Base-by-base conservation (phyloP, 2,797 vertebrate species). In the Acanthiza pusilla region DNA sequence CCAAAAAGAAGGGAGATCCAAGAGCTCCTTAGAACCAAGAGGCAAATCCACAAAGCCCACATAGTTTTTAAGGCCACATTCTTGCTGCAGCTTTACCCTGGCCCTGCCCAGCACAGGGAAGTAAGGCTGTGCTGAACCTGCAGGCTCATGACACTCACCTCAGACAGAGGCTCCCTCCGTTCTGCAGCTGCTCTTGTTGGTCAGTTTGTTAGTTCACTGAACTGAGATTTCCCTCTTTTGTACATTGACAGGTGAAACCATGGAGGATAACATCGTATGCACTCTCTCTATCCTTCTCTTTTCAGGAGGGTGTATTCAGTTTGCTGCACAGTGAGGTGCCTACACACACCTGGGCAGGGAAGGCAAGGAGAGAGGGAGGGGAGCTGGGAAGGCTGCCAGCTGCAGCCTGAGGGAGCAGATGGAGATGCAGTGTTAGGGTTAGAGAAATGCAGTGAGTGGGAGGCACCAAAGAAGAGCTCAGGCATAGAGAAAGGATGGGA, bases 121-220 rank as follows among this genome's bases (percentile, higher is more conserved):
- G 63, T 13, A 27, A 73, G 47, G 43, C n/a, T 3, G 1, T 12
- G 18, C 43, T 58, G 45, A 61, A 30, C 30, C 36, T 42, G 22
- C 1, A 2, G 51, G 26, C 21, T 74, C 17, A n/a, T 0, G 1
- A 10, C 1, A 6, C 29, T 55, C 18, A 13, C 2, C 0, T 7
- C 16, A 54, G 48, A 30, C 38, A 48, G 16, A n/a, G n/a, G 13
- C 29, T 74, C 42, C 11, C 36, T 78, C 66, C 58, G 26, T 21
- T 22, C 51, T n/a, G 5, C 21, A 17, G 27, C 36, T 55, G 43
- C 1, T 0, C 5, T 2, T 55, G 4, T 57, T 0, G 0, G 4
- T 25, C 50, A 27, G 8, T 23, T 81, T 30, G 16, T 29, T 22
- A 8, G 6, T 11, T 76, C 40, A 10, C 4, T 16, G 23, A 54